These are phyloP conservation scores for Clupea harengus DNA, from an alignment of 2,113 vertebrate species.

Conservation along the genomic window DNA sequence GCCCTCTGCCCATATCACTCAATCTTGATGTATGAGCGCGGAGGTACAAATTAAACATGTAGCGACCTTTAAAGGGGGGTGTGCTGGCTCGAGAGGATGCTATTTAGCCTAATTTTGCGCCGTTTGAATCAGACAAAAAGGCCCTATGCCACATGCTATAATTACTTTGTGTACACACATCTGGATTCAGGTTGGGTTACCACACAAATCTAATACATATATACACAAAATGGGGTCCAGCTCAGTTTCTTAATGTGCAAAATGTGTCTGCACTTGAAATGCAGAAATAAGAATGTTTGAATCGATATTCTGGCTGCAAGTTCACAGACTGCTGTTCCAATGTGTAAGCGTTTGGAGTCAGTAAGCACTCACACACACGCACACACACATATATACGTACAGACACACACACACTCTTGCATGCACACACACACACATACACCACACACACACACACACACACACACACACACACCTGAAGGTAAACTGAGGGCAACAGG, in stretches of 20 bases:
- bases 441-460: neutral
- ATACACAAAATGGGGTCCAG: slow-evolving; percentile 40
- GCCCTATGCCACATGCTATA: slow-evolving; percentile 70
- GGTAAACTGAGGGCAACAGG: neutral
- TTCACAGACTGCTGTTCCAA: neutral
- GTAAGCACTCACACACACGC: neutral
- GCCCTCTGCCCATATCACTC: slow-evolving; percentile 71
- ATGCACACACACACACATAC: neutral
- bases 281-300: neutral
- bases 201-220: slow-evolving; percentile 65
- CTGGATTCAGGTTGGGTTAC: slow-evolving; percentile 69
- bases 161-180: slow-evolving; percentile 74
- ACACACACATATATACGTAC: neutral
- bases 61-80: slow-evolving; percentile 62
- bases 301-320: neutral
- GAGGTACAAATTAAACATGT: slow-evolving; percentile 74
- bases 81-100: slow-evolving; percentile 66
- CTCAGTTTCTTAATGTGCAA: slow-evolving; percentile 51
- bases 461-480: neutral
- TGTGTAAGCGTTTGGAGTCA: neutral
- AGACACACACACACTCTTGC: neutral
- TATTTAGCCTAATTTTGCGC: slow-evolving; percentile 71
- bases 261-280: slow-evolving; percentile 53
- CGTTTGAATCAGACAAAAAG: slow-evolving; percentile 71
- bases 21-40: slow-evolving; percentile 78